These are phyloP conservation scores for Knipowitschia caucasica DNA, from an alignment of 2,797 vertebrate species.

Conservation along the genomic window DNA sequence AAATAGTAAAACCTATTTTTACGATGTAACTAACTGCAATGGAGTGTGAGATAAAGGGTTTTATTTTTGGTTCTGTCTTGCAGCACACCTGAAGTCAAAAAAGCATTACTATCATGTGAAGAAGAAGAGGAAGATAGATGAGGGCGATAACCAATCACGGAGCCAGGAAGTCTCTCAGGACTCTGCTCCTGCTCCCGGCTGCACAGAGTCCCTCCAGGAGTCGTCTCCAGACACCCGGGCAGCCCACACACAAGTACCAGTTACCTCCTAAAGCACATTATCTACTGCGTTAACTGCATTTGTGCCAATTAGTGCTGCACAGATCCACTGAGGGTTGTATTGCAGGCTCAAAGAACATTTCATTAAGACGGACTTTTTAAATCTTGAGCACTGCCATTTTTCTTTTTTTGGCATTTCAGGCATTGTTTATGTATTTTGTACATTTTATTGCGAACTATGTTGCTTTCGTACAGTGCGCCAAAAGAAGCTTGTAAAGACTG, in stretches of 20 bases:
- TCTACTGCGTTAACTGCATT: neutral
- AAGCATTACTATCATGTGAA: conserved; percentile 84
- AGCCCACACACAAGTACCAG: conserved; percentile 30
- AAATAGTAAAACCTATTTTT: too few species aligned
- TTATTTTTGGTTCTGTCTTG: conserved; percentile 17
- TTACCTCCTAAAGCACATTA: conserved; percentile 26
- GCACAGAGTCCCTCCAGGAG: conserved; percentile 21
- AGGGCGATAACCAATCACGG: conserved; percentile 15
- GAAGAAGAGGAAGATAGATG: conserved; percentile 80
- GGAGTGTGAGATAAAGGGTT: neutral
- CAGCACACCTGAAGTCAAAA: conserved; percentile 91
- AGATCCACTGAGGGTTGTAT: neutral
- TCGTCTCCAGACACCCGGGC: conserved; percentile 19
- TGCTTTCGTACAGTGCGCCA: too few species aligned
- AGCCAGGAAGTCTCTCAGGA: conserved; percentile 13
- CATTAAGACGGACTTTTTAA: neutral
- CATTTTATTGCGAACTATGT: neutral
- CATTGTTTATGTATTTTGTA: neutral
- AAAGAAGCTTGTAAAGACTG: neutral
- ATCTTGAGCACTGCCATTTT: neutral
- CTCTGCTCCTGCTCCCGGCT: conserved; percentile 23
- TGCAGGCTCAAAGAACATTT: neutral
- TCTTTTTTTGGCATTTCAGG: neutral
- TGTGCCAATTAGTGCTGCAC: neutral
- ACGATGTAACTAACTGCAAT: neutral